A percentile compares a stretch with the other conserved stretches of the same genome.
Evolutionary conservation across 92 coral and sea anemone genomes (phyloP).

Genomic region (Porites rus): DNA sequence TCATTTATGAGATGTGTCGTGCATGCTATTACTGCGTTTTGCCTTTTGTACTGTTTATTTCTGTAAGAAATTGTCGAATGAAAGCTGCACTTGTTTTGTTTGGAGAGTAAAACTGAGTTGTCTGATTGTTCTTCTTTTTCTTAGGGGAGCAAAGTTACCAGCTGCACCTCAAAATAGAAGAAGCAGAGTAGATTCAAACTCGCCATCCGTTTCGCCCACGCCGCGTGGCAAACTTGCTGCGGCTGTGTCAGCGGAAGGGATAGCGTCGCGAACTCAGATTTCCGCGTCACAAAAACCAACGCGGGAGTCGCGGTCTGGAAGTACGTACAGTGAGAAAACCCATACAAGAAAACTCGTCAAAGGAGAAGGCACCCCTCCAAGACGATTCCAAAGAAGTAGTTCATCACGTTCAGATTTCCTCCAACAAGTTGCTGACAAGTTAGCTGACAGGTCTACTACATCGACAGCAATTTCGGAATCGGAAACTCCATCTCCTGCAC

Average conservation of each 20-base stretch:
- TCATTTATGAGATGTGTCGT: no score
- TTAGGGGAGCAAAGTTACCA: slow-evolving; percentile 53
- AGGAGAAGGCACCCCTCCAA: slow-evolving; percentile 64
- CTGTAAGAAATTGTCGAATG: no score
- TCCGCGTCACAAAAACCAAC: slow-evolving; percentile 18
- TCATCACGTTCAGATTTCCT: slow-evolving; percentile 81
- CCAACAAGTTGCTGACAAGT: slow-evolving; percentile 82
- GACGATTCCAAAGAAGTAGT: slow-evolving; percentile 37
- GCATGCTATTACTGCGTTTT: no score
- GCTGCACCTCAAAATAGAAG: slow-evolving; percentile 77
- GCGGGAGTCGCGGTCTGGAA: slow-evolving; percentile 27
- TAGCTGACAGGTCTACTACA: slow-evolving; percentile 74
- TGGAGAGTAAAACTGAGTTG: no score
- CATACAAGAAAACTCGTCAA: slow-evolving; percentile 1
- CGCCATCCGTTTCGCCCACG: slow-evolving; percentile 27
- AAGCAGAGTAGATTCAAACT: slow-evolving; percentile 32
- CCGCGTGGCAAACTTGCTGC: slow-evolving; percentile 31
- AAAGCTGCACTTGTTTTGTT: no score
- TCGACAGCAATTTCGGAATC: slow-evolving; percentile 74
- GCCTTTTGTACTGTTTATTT: no score
- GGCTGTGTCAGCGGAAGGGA: slow-evolving; percentile 44
- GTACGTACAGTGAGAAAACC: slow-evolving; percentile 44
- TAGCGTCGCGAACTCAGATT: slow-evolving; percentile 6
- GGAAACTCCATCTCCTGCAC: slow-evolving; percentile 86
- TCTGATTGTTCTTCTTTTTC: not conserved